Evolutionary conservation across 2,797 vertebrate genomes (phyloP).

Genomic region (Psittacula derbiana): DNA sequence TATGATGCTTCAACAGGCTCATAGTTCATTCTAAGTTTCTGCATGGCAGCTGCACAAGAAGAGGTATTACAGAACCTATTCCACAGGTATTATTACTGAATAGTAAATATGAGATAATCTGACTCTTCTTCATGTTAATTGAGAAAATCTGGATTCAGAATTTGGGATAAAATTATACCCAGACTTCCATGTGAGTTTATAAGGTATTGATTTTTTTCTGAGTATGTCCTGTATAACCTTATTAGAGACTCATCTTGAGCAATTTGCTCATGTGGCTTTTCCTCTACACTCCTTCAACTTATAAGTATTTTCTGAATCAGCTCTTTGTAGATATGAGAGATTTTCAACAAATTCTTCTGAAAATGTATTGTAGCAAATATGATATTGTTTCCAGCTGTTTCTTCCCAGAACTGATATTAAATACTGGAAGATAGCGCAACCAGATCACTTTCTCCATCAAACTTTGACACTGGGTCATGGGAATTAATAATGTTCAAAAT

Average conservation of each 20-base stretch:
- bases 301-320: slow-evolving; percentile 5
- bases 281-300: not conserved
- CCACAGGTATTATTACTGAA: not conserved
- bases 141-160: not conserved
- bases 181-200: not conserved
- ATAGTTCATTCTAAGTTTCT: slow-evolving; percentile 21
- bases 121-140: not conserved
- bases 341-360: slow-evolving; percentile 54
- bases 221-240: not conserved
- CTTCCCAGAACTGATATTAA: slow-evolving; percentile 44
- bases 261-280: not conserved
- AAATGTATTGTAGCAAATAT: slow-evolving; percentile 37
- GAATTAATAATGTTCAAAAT: slow-evolving; percentile 57
- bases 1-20: not conserved
- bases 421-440: slow-evolving; percentile 34
- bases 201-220: not conserved
- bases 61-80: not conserved
- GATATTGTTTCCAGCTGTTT: slow-evolving; percentile 63
- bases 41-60: not conserved
- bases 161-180: not conserved
- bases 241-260: not conserved
- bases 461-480: slow-evolving; percentile 30
- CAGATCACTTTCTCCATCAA: slow-evolving; percentile 51
- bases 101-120: not conserved
- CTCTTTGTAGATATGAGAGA: not conserved